Percentiles rank a stretch among this genome's conserved stretches.
Conservation (phyloP, 1,140 invertebrate species). For the Trissolcus basalis region DNA sequence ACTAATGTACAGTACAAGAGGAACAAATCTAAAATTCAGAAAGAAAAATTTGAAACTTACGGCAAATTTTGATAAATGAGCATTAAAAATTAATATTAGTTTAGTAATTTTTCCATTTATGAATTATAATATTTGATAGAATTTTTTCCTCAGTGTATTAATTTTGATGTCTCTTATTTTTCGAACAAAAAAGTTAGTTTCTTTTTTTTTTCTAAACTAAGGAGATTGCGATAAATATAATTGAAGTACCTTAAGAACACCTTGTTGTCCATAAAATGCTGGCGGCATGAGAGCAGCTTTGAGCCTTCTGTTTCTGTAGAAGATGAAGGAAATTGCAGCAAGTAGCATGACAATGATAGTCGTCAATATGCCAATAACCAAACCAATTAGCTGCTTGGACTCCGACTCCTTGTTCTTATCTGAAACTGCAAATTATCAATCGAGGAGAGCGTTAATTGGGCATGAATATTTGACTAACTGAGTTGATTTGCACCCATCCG, state of each 20-base stretch:
- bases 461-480: conserved; percentile 51
- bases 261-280: conserved; percentile 69
- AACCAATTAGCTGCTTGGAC: conserved; percentile 81
- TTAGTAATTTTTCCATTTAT: no score
- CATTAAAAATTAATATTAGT: no score
- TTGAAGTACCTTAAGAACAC: conserved; percentile 68
- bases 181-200: no score
- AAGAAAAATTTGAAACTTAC: no score
- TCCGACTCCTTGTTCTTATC: conserved; percentile 75
- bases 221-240: no score
- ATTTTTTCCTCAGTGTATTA: no score
- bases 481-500: conserved; percentile 26
- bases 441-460: conserved; percentile 32
- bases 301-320: conserved; percentile 81
- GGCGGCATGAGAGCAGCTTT: conserved; percentile 74
- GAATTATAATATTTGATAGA: no score
- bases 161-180: no score
- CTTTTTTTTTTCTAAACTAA: no score
- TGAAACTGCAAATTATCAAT: conserved; percentile 66
- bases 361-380: conserved; percentile 85
- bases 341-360: conserved; percentile 84
- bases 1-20: no score
- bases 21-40: no score
- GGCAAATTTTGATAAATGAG: no score
- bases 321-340: conserved; percentile 83